Conservation (phyloP, 1,140 invertebrate genomes). For the Chymomyza costata region DNA sequence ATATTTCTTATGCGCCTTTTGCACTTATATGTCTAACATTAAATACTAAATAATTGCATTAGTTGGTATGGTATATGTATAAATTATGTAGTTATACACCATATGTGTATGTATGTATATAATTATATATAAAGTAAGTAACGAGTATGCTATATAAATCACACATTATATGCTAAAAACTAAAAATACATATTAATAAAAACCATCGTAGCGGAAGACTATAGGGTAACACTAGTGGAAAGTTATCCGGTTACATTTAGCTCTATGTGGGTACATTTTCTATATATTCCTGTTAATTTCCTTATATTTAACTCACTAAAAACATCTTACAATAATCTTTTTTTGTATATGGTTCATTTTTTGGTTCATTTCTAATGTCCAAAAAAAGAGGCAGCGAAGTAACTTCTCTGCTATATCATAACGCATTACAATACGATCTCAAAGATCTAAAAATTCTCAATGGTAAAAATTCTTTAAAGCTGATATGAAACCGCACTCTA, state of each 20-base stretch:
- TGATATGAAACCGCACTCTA: constrained; percentile 9
- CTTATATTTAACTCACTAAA: too few species aligned
- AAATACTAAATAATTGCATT: constrained; percentile 58
- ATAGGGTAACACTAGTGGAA: constrained; percentile 70
- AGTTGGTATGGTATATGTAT: constrained; percentile 37
- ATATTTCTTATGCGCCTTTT: constrained; percentile 10
- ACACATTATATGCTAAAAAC: constrained; percentile 40
- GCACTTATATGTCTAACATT: constrained; percentile 23
- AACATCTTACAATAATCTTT: constrained; percentile 1
- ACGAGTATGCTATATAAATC: constrained; percentile 42
- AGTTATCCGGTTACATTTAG: constrained; percentile 52
- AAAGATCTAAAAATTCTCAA: constrained; percentile 45
- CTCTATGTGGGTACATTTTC: constrained; percentile 1
- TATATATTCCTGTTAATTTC: too few species aligned
- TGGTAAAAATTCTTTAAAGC: not conserved
- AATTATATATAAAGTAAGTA: constrained; percentile 42
- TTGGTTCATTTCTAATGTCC: constrained; percentile 24
- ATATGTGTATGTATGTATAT: constrained; percentile 26
- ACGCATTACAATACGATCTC: constrained; percentile 27
- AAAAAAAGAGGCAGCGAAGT: constrained; percentile 41
- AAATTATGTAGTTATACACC: too few species aligned
- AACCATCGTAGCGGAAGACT: constrained; percentile 63
- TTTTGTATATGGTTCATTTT: constrained; percentile 27
- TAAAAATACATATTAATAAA: constrained; percentile 35
- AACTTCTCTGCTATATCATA: constrained; percentile 35